Percentiles rank a stretch among this genome's conserved stretches.
Conservation (phyloP, 2,888 invertebrate genomes). For the Caenorhabditis imperialis region DNA sequence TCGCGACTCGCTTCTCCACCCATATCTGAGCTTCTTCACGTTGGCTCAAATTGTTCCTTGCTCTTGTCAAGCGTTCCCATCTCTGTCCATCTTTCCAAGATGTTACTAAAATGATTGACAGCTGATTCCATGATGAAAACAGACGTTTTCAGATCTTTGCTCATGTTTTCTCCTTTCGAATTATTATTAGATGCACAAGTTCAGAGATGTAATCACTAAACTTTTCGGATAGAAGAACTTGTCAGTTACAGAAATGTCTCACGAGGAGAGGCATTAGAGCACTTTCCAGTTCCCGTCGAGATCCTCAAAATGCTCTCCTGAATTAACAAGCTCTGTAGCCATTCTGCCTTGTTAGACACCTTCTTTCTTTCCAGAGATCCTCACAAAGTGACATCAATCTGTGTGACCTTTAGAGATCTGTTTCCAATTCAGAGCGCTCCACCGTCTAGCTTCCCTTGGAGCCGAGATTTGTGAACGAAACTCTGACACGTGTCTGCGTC, state of each 20-base stretch:
- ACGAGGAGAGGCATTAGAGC: too few relatives aligned
- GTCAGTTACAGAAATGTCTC: too few relatives aligned
- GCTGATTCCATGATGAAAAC: constrained; percentile 23
- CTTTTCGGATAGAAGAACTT: constrained; percentile 11
- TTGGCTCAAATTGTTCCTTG: constrained; percentile 9
- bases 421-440: neutral
- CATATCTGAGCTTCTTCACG: too few relatives aligned
- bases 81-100: constrained; percentile 6
- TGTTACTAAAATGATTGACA: constrained; percentile 36
- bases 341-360: too few relatives aligned
- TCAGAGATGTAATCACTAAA: too few relatives aligned
- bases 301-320: too few relatives aligned
- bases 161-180: constrained; percentile 6
- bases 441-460: constrained; percentile 1
- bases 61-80: constrained; percentile 40
- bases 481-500: constrained; percentile 34
- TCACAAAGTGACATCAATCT: too few relatives aligned
- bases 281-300: neutral
- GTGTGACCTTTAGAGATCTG: constrained; percentile 34
- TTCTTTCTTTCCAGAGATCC: too few relatives aligned
- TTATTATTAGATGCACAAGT: too few relatives aligned
- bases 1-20: too few relatives aligned
- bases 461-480: constrained; percentile 47
- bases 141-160: constrained; percentile 41
- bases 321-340: too few relatives aligned